Evolutionary conservation across 2,888 invertebrate genomes (phyloP), one percentile per base, ranked within the genome.

Genomic region (Xanthorhoe designata): DNA sequence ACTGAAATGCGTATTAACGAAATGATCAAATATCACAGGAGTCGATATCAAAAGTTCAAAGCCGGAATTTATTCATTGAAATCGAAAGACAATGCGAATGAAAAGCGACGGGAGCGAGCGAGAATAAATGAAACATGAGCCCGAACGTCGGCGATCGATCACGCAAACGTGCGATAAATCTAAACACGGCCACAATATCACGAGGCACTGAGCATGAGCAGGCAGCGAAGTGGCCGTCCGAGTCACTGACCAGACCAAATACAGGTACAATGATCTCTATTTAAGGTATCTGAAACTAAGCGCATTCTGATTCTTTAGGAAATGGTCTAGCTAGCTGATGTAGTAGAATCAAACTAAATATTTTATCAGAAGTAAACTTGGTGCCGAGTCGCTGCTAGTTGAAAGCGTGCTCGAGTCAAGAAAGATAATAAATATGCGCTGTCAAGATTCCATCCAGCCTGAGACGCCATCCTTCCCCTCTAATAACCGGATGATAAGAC

Each of bases 61-160:
- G 19, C 10, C 13, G 9, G 55, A 45, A 45, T 32, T 24, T 58
- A 58, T 64, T 50, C 49, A 64, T 58, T 49, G 47, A 59, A 54
- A 58, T 24, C 32, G 19, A 61, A 61, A 49, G 42, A 56, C 51
- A 56, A 64, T 63, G 32, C 59, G 45, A 55, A 61, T 54, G n/a
- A 49, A 50, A 61, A 52, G 59, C 57, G 52, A 62, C 57, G 58
- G 61, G 57, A 64, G 52, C 56, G 60, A 29, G 61, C 47, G 47
- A 57, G 57, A 61, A 68, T 67, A 67, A 57, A 66, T 53, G 62
- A 68, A 66, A 64, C 66, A 64, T 63, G 70, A 70, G 58, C 59
- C 51, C 18, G 53, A 60, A 35, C 19, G 61, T 18, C 62, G 54
- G 24, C 57, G 53, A 63, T 51, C 58, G 54, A 72, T 63, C 68